phyloP scores from a whole-genome alignment of 2,113 vertebrate species.

The Equus przewalskii region DNA sequence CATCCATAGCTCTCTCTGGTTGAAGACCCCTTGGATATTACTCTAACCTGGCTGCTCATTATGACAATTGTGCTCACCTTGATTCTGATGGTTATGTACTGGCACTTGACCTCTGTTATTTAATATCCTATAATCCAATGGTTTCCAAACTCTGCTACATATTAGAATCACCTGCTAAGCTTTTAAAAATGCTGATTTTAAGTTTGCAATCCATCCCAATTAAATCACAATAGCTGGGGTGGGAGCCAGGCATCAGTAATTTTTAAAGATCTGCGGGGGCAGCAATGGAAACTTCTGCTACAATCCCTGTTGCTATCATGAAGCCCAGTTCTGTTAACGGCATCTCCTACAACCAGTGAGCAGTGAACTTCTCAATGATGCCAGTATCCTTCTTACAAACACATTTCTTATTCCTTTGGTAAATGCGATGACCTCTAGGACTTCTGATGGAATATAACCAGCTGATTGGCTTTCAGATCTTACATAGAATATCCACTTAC shows the following conservation, averaged over 20 bases:
- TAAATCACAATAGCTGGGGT: background rate
- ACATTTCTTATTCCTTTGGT: background rate
- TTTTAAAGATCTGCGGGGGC: background rate
- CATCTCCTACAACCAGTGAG: background rate
- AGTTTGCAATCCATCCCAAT: background rate
- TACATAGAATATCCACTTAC: background rate
- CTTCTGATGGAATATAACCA: background rate
- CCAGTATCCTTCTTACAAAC: background rate
- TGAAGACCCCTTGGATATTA: background rate
- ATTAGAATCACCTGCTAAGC: background rate
- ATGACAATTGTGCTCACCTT: background rate
- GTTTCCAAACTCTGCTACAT: background rate
- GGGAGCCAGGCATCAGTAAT: background rate
- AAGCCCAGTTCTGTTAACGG: background rate
- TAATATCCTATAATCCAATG: background rate
- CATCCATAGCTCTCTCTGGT: background rate
- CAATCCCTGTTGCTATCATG: background rate
- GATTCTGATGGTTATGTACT: background rate
- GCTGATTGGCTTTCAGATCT: background rate
- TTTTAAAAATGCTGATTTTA: background rate
- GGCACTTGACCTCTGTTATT: background rate
- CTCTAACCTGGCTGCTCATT: background rate
- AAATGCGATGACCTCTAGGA: background rate
- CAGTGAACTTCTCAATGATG: background rate
- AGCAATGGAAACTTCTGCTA: background rate